Evolutionary conservation across 2,888 invertebrate species (phyloP).

Genomic region (Exephanes ischioxanthus): DNA sequence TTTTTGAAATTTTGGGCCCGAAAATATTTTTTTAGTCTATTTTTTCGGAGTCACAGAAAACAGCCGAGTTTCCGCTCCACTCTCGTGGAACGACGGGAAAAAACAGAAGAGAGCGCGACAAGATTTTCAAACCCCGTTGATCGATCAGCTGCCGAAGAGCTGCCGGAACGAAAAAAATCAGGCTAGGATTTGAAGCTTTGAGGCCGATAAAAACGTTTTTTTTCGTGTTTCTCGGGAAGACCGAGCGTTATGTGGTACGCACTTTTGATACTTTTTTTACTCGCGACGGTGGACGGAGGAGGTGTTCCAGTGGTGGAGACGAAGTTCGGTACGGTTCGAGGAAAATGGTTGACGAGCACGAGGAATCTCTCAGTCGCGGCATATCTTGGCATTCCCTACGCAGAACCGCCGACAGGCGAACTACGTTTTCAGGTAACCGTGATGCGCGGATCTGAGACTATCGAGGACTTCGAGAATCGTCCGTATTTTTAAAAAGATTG

Average conservation of each 20-base stretch:
- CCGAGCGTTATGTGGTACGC: conserved; percentile 56
- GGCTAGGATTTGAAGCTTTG: not conserved
- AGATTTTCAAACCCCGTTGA: not conserved
- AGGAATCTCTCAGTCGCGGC: conserved; percentile 71
- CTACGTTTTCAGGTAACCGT: conserved; percentile 79
- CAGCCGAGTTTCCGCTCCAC: conserved; percentile 6
- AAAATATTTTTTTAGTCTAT: no score
- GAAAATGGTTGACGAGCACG: conserved; percentile 73
- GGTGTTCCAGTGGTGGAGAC: conserved; percentile 69
- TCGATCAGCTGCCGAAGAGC: not conserved
- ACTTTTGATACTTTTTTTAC: conserved; percentile 52
- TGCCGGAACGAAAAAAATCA: not conserved
- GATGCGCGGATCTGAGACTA: not conserved
- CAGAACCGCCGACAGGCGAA: conserved; percentile 77
- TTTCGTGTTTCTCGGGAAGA: not conserved
- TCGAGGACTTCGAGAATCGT: not conserved
- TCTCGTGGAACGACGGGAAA: not conserved
- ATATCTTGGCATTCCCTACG: conserved; percentile 81
- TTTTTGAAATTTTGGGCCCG: no score
- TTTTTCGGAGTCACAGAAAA: conserved; percentile 46
- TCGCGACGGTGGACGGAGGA: conserved; percentile 50
- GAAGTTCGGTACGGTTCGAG: conserved; percentile 75
- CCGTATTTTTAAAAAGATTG: not conserved
- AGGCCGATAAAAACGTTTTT: not conserved
- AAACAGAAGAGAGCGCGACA: not conserved